Conservation (phyloP, 2,113 vertebrate species). For the Epinephelus fuscoguttatus region DNA sequence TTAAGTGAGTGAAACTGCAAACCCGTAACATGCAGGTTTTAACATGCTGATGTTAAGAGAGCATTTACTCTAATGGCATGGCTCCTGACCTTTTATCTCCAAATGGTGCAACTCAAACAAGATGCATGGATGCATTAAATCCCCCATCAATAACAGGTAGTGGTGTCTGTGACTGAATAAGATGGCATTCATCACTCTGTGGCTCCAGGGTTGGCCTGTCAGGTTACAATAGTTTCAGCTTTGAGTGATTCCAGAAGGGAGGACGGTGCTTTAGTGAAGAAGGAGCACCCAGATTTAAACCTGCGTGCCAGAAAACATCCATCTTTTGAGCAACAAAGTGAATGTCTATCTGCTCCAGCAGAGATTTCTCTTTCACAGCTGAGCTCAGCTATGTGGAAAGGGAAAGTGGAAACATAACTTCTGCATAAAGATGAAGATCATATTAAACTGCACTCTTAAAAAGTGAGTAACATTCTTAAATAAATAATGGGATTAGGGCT, state of each 20-base stretch:
- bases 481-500: background rate
- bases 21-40: constrained; percentile 3
- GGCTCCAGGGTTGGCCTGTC: constrained; percentile 33
- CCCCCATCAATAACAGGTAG: constrained; percentile 25
- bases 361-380: constrained; percentile 7
- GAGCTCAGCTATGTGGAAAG: background rate
- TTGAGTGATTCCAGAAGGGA: constrained; percentile 33
- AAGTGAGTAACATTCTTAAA: background rate
- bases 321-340: constrained; percentile 37
- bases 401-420: constrained; percentile 5
- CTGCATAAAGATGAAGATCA: background rate
- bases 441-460: background rate
- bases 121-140: constrained; percentile 22
- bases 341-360: constrained; percentile 13
- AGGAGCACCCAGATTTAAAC: constrained; percentile 18
- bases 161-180: constrained; percentile 11
- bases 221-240: constrained; percentile 22
- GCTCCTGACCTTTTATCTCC: constrained; percentile 33
- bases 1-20: constrained; percentile 40
- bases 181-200: constrained; percentile 26
- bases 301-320: constrained; percentile 20
- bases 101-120: constrained; percentile 27
- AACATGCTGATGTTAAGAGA: constrained; percentile 30
- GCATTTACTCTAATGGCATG: constrained; percentile 39
- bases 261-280: constrained; percentile 24